These are phyloP conservation scores for Camelus bactrianus DNA, from an alignment of 2,113 vertebrate genomes.

Conservation along the genomic window DNA sequence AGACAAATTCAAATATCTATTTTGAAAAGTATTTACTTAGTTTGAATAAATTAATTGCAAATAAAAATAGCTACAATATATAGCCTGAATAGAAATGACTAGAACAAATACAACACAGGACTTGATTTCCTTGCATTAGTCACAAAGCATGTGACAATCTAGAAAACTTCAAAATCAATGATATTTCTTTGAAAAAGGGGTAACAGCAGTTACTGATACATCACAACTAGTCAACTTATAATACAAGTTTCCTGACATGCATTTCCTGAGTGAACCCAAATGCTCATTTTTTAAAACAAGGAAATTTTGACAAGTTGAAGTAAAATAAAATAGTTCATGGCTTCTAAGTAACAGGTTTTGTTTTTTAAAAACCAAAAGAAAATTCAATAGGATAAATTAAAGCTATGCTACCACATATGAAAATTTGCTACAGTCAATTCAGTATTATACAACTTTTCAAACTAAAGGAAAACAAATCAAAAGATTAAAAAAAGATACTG, in stretches of 20 bases:
- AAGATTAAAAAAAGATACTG: constrained; percentile 66
- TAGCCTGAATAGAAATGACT: constrained; percentile 87
- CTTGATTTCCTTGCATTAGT: constrained; percentile 85
- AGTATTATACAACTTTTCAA: constrained; percentile 74
- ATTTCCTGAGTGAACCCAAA: constrained; percentile 91
- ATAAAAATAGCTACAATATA: constrained; percentile 91
- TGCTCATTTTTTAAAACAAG: constrained; percentile 85
- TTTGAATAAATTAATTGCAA: constrained; percentile 92
- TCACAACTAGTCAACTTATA: constrained; percentile 86
- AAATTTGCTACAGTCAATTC: constrained; percentile 82
- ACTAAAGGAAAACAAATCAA: constrained; percentile 66
- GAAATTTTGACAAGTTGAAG: constrained; percentile 85
- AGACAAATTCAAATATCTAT: constrained; percentile 79
- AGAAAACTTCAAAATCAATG: constrained; percentile 85
- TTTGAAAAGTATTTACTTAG: constrained; percentile 90
- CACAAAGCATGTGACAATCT: constrained; percentile 85
- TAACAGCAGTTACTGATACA: constrained; percentile 88
- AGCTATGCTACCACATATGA: constrained; percentile 83
- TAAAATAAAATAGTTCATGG: constrained; percentile 85
- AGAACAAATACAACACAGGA: constrained; percentile 88
- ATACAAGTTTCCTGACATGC: constrained; percentile 89
- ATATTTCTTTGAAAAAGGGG: constrained; percentile 85
- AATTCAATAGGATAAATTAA: constrained; percentile 83
- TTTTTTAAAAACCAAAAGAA: constrained; percentile 72
- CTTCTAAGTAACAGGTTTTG: constrained; percentile 80